Evolutionary conservation across 1,140 invertebrate genomes (phyloP), one percentile per base, ranked within the genome.

Genomic region (Drosophila parvula): DNA sequence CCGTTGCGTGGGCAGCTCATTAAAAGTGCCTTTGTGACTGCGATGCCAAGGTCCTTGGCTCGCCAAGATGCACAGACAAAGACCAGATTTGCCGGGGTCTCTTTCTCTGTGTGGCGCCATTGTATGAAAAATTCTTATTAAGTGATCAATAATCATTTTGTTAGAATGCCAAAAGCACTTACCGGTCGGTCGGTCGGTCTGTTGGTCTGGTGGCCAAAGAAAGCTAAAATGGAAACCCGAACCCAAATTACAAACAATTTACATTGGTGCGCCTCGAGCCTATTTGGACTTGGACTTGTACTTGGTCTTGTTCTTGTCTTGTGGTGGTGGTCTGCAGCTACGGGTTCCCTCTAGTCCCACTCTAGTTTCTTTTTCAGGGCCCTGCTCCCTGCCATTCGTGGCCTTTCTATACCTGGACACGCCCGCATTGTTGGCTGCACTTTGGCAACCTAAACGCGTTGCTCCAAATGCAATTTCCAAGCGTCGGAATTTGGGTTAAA

Each of bases 111-210:
- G 83, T 85, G 83, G 84, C 80, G 84, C 84, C 83, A 84, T 83
- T 84, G 80, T 74, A 78, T 64, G 45, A 59, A 56, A 78, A 73
- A 84, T 89, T 88, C 84, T 84, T 88, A 88, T 88, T 88, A 88
- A 88, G 84, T 88, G 84, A 88, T 88, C 84, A 88, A 88, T 88
- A 88, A 88, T 89, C 84, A 89, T 88, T 88, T 89, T 89, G 84
- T 80, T 81, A 69, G 78, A 84, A 84, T 81, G 84, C 84, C 84
- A 84, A 89, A 71, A 89, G 84, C 84, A 89, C 67, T 79, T 44
- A 47, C 56, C 57, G 22, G 50, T 32, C 16, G n/a, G 57, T 51
- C 34, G 4, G 36, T 11, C 57, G 22, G 50, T 32, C 16, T 11
- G 57, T 51, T 28, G 4, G 36, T 11, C 12, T 18, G 51, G 44